A percentile compares a stretch with the other conserved stretches of the same genome.
Conservation (phyloP, 2,113 vertebrate genomes). For the Piliocolobus tephrosceles region DNA sequence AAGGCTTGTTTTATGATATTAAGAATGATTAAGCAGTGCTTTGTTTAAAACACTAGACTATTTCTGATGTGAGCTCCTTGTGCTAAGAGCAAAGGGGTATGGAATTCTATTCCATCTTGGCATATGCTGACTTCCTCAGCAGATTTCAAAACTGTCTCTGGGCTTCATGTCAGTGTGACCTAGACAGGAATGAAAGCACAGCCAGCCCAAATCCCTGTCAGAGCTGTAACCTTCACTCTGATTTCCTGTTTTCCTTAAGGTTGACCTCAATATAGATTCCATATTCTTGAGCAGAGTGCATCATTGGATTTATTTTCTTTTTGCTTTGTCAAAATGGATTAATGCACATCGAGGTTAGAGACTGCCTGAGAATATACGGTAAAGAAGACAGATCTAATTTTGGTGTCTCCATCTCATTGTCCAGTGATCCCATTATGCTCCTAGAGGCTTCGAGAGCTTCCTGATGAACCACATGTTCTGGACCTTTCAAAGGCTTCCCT, state of each 20-base stretch:
- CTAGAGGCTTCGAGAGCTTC: background rate
- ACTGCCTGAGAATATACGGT: background rate
- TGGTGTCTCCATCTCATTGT: background rate
- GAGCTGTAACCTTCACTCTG: slow-evolving; percentile 72
- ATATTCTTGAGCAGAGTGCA: slow-evolving; percentile 77
- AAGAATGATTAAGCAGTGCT: slow-evolving; percentile 35
- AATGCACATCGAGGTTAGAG: slow-evolving; percentile 44
- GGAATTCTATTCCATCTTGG: slow-evolving; percentile 78
- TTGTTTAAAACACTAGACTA: slow-evolving; percentile 68
- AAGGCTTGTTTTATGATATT: background rate
- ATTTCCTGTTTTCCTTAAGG: slow-evolving; percentile 74
- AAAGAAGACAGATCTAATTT: slow-evolving; percentile 4
- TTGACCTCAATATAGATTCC: slow-evolving; percentile 77
- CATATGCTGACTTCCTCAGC: slow-evolving; percentile 83
- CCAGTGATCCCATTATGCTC: background rate
- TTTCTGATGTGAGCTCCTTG: slow-evolving; percentile 62
- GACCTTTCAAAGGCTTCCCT: background rate
- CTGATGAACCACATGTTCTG: background rate
- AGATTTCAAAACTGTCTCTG: slow-evolving; percentile 86
- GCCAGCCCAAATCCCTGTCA: slow-evolving; percentile 77
- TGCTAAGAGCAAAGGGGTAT: slow-evolving; percentile 74
- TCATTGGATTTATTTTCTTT: slow-evolving; percentile 81
- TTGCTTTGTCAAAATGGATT: slow-evolving; percentile 85
- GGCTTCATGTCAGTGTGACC: slow-evolving; percentile 89
- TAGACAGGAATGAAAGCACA: slow-evolving; percentile 83